Conservation (phyloP, 2,113 vertebrate genomes). For the Epinephelus cyanopodus region DNA sequence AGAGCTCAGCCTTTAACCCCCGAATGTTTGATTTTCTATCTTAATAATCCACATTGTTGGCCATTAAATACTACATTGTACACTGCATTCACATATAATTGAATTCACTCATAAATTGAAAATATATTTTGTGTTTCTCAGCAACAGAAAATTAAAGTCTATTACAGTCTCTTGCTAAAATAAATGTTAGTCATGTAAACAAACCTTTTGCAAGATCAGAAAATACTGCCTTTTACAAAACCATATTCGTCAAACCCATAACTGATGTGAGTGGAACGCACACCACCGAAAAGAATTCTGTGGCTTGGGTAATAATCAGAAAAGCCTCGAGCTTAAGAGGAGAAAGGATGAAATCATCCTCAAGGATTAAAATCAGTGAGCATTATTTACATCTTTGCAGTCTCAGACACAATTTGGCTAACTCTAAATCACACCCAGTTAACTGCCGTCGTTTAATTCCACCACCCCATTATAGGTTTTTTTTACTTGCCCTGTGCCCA, state of each 20-base stretch:
- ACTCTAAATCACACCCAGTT: slow-evolving; percentile 27
- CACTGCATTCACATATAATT: neutral
- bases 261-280: neutral
- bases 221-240: slow-evolving; percentile 16
- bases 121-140: neutral
- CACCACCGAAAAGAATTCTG: neutral
- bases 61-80: neutral
- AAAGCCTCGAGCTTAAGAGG: neutral
- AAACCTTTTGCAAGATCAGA: too few species aligned
- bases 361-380: slow-evolving; percentile 28
- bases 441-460: slow-evolving; percentile 60
- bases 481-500: slow-evolving; percentile 21
- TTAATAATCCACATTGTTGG: neutral
- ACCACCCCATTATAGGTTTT: slow-evolving; percentile 39
- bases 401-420: slow-evolving; percentile 16
- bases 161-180: neutral
- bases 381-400: slow-evolving; percentile 46
- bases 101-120: neutral
- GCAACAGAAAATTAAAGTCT: neutral
- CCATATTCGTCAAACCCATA: neutral
- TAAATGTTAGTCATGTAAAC: neutral
- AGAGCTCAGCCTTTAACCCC: neutral
- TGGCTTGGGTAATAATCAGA: neutral
- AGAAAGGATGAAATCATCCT: slow-evolving; percentile 13
- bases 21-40: neutral